phyloP scores from a whole-genome alignment of 2,888 invertebrate genomes.

The Harpagoxenus sublaevis region DNA sequence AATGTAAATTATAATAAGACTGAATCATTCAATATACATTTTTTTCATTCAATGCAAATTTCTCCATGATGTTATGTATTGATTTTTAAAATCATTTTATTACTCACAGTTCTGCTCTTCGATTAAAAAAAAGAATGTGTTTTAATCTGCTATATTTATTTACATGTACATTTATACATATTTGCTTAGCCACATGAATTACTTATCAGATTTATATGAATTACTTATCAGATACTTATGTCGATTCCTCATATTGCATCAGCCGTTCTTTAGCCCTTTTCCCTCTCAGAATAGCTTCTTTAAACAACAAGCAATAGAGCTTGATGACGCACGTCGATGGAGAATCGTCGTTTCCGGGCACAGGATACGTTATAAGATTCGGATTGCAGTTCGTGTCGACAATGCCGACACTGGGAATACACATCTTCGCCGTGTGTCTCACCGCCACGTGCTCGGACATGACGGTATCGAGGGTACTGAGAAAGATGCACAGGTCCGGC shows the following conservation, averaged over 20 bases:
- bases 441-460: conserved; percentile 93
- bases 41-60: background rate
- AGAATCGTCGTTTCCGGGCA: conserved; percentile 99
- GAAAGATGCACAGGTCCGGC: conserved; percentile 97
- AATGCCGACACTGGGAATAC: conserved; percentile 95
- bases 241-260: background rate
- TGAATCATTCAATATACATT: background rate
- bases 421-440: conserved; percentile 95
- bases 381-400: conserved; percentile 98
- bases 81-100: background rate
- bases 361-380: conserved; percentile 97
- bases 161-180: conserved; percentile 1
- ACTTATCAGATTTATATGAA: background rate
- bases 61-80: background rate
- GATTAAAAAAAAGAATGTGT: background rate
- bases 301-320: conserved; percentile 97
- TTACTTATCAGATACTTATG: conserved; percentile 22
- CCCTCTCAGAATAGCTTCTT: conserved; percentile 94
- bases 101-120: background rate
- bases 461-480: conserved; percentile 94
- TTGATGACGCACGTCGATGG: conserved; percentile 89
- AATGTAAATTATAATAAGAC: too few species aligned
- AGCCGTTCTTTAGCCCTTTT: conserved; percentile 90
- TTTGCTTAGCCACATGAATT: background rate
- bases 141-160: conserved; percentile 11